phyloP scores from a whole-genome alignment of 2,113 vertebrate genomes.

The Forbesichthys agassizii region DNA sequence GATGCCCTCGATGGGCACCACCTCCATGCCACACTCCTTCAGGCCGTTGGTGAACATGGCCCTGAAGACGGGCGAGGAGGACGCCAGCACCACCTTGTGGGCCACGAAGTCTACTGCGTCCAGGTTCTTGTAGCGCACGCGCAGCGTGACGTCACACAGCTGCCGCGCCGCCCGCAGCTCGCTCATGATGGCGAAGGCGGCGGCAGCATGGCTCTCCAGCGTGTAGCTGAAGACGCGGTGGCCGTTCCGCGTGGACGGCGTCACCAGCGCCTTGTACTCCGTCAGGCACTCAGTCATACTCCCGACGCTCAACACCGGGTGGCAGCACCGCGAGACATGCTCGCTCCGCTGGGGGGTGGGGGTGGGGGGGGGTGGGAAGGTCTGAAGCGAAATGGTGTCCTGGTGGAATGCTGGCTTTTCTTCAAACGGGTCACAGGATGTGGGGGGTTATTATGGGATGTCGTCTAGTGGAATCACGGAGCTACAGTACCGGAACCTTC shows the following conservation, averaged over 20 bases:
- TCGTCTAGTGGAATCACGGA: too few species aligned
- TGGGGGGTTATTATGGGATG: too few species aligned
- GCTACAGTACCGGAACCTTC: too few species aligned
- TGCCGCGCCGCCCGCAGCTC: constrained; percentile 85
- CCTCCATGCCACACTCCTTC: constrained; percentile 88
- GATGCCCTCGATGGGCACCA: constrained; percentile 90
- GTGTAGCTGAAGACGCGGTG: constrained; percentile 89
- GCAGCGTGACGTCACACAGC: constrained; percentile 90
- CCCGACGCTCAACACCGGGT: constrained; percentile 44
- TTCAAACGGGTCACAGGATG: too few species aligned
- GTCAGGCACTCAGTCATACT: constrained; percentile 76
- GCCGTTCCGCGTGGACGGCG: constrained; percentile 86
- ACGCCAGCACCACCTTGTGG: constrained; percentile 90
- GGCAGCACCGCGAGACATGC: constrained; percentile 55
- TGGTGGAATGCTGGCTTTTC: too few species aligned
- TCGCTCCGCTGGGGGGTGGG: constrained; percentile 53
- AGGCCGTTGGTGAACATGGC: constrained; percentile 96
- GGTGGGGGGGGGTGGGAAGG: neutral
- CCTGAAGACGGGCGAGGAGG: constrained; percentile 89
- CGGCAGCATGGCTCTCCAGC: constrained; percentile 87
- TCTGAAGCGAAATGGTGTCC: too few species aligned
- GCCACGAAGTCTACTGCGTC: constrained; percentile 85
- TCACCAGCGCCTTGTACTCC: constrained; percentile 91
- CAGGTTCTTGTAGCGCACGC: constrained; percentile 82
- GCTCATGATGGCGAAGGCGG: constrained; percentile 92